Evolutionary conservation across 2,797 vertebrate species (phyloP), one percentile per base, ranked within the genome.

Genomic region (Chelon labrosus): DNA sequence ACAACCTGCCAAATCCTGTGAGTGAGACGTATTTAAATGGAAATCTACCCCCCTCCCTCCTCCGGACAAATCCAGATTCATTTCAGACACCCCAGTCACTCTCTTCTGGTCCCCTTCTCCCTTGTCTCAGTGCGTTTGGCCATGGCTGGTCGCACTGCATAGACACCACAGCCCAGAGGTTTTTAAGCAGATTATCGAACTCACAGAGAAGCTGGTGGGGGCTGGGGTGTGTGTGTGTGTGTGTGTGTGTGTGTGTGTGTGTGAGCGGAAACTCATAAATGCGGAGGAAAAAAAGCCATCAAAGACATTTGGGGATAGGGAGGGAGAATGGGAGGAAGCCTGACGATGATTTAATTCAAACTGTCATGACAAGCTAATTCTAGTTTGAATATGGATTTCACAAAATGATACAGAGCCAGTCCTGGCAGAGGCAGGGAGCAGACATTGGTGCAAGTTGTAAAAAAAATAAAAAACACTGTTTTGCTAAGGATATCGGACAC

Each of bases 1-100:
- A 93, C 93, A 87, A 88, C 84, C 90, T 90, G 90, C 83, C 87
- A 92, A 91, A 92, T 90, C 90, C 83, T 83, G 79, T 58, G 86
- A 92, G 86, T 92, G 84, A 94, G 91, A 92, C 22, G 61, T 94
- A 91, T 92, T 94, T 90, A 91, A 90, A 94, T 92, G 88, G 84
- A 91, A 92, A 93, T 93, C 77, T 87, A 70, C 83, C 66, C 3
- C 59, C 57, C 65, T 3, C 61, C 59, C 75, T 44, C 38, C 54
- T 53, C 22, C 22, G 55, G 73, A 72, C 71, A 82, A 86, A 90
- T 89, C 83, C 85, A 83, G 84, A 89, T 88, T 91, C 64, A 86
- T 90, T 90, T 88, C 81, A 88, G 80, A 76, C 70, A 38, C 67
- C 75, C 59, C 75, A 22, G 75, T 82, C 67, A 51, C 68, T 59